Base-by-base conservation (phyloP, 2,113 vertebrate species). In the Phalacrocorax pelagicus region DNA sequence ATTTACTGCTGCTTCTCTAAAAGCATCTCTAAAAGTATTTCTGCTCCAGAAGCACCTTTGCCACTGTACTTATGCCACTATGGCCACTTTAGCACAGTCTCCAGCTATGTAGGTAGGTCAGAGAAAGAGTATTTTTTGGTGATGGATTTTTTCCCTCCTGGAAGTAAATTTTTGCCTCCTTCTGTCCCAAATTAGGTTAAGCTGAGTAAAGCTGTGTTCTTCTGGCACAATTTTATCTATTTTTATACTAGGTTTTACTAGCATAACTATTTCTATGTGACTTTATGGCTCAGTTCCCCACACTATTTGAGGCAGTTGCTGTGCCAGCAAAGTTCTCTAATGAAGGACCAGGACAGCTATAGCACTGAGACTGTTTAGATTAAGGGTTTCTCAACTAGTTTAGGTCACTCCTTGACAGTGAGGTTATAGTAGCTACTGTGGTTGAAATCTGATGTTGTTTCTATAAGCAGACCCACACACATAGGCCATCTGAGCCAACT, bases 241-340 rank as follows among this genome's bases (percentile, higher is more conserved):
- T 95, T 96, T 95, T 83, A 22, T 67, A 40, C 26, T n/a, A 59
- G 67, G 55, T 20, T 88, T 92, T 90, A 59, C 90, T 80, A 58
- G 15, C 20, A 7, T n/a, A 79, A 81, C 47, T 96, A 24, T 95
- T 95, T 91, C 52, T 95, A 72, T 91, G 57, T 81, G 55, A n/a
- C 55, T 93, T 80, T 63, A 32, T 88, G 78, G 54, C 63, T 95
- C 16, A 80, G 67, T 86, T 83, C 40, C 54, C 59, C 78, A 38
- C 40, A 14, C 26, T 75, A 8, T 84, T 94, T 85, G 69, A 52
- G 66, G 84, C 23, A 79, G 73, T 59, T 89, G 49, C 40, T 92
- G 61, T 79, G 77, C 44, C 44, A 84, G 22, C 46, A 61, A 36
- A 74, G 44, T 29, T 94, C 23, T 92, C 27, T 52, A 69, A 49